phyloP scores from a whole-genome alignment of 2,888 invertebrate species.

The Agrotis ipsilon region DNA sequence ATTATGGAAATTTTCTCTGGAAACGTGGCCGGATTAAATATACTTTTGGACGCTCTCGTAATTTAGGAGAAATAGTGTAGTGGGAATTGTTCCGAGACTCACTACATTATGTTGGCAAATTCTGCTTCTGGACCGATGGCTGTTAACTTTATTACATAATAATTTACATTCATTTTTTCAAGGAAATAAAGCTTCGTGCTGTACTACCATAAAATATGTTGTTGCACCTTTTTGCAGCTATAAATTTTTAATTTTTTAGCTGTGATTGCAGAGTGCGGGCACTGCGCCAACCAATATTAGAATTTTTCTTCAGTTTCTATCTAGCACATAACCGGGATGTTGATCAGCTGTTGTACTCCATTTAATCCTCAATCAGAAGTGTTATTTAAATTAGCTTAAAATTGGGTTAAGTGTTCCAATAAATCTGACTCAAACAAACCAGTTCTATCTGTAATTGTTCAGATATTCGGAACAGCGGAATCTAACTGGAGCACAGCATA shows the following conservation, averaged over 20 bases:
- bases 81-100: conserved; percentile 36
- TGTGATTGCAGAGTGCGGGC: conserved; percentile 35
- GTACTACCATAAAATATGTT: no score
- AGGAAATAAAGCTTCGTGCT: conserved; percentile 3
- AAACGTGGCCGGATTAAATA: conserved; percentile 65
- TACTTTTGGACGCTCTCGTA: conserved; percentile 57
- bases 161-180: conserved; percentile 12
- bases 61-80: conserved; percentile 41
- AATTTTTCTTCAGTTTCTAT: conserved; percentile 37
- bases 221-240: no score
- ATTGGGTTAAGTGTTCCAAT: conserved; percentile 54
- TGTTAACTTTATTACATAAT: conserved; percentile 16
- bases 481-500: conserved; percentile 66
- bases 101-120: conserved; percentile 47
- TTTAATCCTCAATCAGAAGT: conserved; percentile 32
- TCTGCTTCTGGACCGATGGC: conserved; percentile 2
- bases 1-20: conserved; percentile 77
- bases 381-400: conserved; percentile 53
- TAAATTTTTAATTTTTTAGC: conserved; percentile 40
- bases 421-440: conserved; percentile 55
- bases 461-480: conserved; percentile 53
- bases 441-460: conserved; percentile 55
- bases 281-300: conserved; percentile 47
- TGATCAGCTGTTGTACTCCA: conserved; percentile 28
- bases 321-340: conserved; percentile 9